Base-by-base conservation (phyloP, 2,888 invertebrate genomes). In the Agrypnus murinus region DNA sequence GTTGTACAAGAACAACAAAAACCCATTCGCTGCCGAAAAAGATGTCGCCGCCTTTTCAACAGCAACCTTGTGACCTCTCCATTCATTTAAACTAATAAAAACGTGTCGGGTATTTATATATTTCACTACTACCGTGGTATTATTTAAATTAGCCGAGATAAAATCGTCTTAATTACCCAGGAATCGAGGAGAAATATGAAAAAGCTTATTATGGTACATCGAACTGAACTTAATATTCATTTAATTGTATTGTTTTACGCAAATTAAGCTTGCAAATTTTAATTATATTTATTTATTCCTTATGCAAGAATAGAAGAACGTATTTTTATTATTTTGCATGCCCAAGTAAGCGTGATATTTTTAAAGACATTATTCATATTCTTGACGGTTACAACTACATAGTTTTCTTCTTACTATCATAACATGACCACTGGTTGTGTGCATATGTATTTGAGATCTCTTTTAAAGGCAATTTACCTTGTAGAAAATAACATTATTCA, bases 301-400 rank as follows among this genome's bases (percentile, higher is more conserved):
- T 75, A 77, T 77, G 77, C 75, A 75, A 75, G 71, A 73, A 75
- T 74, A 77, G 72, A n/a, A n/a, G n/a, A 74, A 74, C 65, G 57
- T 65, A 63, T 76, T 74, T 78, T 77, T 77, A 50, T 75, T 74
- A 78, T 81, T 82, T 82, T 82, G 81, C 81, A 82, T 81, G 80
- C 70, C 79, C 79, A 81, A 32, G 79, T 76, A 78, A 77, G 77
- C 81, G 71, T 75, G 75, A 53, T 62, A 43, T 68, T 67, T 25
- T 71, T 69, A 40, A 32, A 62, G 36, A 46, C 34, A 62, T 62
- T 62, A 62, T 48, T 62, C 62, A 62, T 62, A 46, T 40, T 36
- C 57, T 31, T 59, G 59, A 59, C 59, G 34, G 36, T 34, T 36
- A 55, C 55, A 55, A 55, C 55, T 55, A 15, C 12, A 55, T 55